phyloP scores from a whole-genome alignment of 2,113 vertebrate species.

The human (Homo sapiens) region GRCh38 chr2:228586501-228587000 shows the following conservation, averaged over 20 bases:
- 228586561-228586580: neutral
- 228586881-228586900: neutral
- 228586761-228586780: neutral
- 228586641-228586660: neutral
- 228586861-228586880: constrained; percentile 16
- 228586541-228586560: neutral
- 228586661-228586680: neutral
- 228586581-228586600: neutral
- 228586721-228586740: neutral
- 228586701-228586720: neutral
- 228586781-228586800: neutral
- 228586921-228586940: constrained; percentile 42
- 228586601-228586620: neutral
- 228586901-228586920: neutral
- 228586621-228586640: neutral
- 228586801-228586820: neutral
- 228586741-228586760: neutral
- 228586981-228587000: neutral
- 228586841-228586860: neutral
- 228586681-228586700: neutral
- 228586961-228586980: constrained; percentile 43
- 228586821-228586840: neutral
- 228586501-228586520: neutral
- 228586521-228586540: neutral
- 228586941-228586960: constrained; percentile 50